Conservation (phyloP, 2,888 invertebrate species). For the Leptinotarsa peninsularis region DNA sequence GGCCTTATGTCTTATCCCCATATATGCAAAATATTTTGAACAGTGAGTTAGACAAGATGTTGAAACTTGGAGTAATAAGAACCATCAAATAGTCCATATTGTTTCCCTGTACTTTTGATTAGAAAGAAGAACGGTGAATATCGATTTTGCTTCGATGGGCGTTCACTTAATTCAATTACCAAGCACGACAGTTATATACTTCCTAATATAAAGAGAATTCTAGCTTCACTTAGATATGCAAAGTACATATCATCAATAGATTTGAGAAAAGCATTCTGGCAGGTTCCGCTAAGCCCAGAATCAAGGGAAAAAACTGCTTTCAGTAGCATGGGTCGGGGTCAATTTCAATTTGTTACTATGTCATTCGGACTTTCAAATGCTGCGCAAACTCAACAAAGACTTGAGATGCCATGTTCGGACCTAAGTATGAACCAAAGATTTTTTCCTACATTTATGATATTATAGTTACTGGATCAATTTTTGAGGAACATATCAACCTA, state of each 20-base stretch:
- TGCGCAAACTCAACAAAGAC: constrained; percentile 1
- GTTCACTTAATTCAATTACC: constrained; percentile 33
- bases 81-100: constrained; percentile 32
- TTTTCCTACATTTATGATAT: not conserved
- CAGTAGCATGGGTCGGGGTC: not conserved
- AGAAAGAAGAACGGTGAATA: constrained; percentile 36
- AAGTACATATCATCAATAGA: constrained; percentile 39
- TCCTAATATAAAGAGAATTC: constrained; percentile 38
- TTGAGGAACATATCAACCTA: constrained; percentile 1
- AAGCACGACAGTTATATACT: constrained; percentile 34
- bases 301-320: constrained; percentile 5
- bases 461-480: constrained; percentile 2
- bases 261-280: constrained; percentile 35
- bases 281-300: constrained; percentile 31
- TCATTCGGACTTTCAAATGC: constrained; percentile 23
- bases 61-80: constrained; percentile 32
- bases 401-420: not conserved
- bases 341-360: constrained; percentile 23
- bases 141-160: constrained; percentile 34
- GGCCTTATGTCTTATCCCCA: constrained; percentile 30
- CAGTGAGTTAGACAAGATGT: constrained; percentile 38
- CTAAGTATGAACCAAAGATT: not conserved
- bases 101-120: constrained; percentile 34
- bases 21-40: constrained; percentile 35
- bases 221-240: constrained; percentile 12